Conservation (phyloP, 2,797 vertebrate species). For the Enteromius treurensis region DNA sequence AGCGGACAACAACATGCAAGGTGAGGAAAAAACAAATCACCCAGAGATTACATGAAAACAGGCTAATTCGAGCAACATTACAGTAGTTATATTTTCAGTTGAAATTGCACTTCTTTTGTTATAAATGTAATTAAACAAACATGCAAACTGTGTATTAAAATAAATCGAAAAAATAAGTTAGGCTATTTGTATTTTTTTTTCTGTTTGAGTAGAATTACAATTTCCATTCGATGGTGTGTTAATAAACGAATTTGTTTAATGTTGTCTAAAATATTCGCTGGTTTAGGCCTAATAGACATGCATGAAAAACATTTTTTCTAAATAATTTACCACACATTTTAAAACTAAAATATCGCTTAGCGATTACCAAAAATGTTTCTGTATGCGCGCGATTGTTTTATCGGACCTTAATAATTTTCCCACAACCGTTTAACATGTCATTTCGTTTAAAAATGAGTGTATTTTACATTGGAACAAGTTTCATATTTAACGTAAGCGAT, state of each 20-base stretch:
- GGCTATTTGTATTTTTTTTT: neutral
- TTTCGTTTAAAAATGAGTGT: constrained; percentile 26
- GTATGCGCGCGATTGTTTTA: neutral
- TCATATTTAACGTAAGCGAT: neutral
- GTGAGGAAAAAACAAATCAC: constrained; percentile 68
- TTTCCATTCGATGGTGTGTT: constrained; percentile 14
- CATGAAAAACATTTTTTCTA: neutral
- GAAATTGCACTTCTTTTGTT: neutral
- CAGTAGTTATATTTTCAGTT: neutral
- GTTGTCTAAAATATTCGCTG: neutral
- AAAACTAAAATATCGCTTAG: neutral
- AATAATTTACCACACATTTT: neutral
- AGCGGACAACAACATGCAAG: constrained; percentile 99
- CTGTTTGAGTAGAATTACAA: neutral
- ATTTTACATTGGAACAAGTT: constrained; percentile 9
- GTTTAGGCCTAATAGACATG: neutral
- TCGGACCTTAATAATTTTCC: neutral
- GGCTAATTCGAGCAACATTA: neutral
- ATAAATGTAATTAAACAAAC: neutral
- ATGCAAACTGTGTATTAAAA: neutral
- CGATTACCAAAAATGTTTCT: neutral
- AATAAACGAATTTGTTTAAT: neutral
- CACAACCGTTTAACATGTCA: neutral
- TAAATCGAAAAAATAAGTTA: neutral
- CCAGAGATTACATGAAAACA: neutral